Base-by-base conservation (phyloP, 2,888 invertebrate species). In the Leptopterna dolabrata region DNA sequence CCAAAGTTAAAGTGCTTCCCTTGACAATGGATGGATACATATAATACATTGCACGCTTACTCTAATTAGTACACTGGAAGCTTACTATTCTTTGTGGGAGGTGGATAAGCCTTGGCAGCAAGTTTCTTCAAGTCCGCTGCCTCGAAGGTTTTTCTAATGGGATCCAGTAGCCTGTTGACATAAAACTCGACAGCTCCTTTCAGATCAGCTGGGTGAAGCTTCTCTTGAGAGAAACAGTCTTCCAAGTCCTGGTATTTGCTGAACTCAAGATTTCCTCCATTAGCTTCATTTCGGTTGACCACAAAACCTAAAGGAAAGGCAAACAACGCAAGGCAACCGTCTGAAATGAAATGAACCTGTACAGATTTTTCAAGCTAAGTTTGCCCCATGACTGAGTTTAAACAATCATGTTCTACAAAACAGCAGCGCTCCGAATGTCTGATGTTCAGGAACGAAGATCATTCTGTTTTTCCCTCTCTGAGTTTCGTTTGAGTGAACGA, bases 201-300 rank as follows among this genome's bases (percentile, higher is more conserved):
- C 90, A 99, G 93, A 93, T 99, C 99, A 19, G 95, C 98, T 29
- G 99, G 99, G 93, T 99, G 98, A 86, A 99, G 93, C 90, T 95
- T 95, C 91, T 96, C 93, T 88, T 95, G 95, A 0, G 95, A 95
- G 93, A 97, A 99, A 89, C 96, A 95, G 90, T 93, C 92, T 93
- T 99, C 97, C 87, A 99, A 92, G 73, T 95, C 94, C 86, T 95
- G 94, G 93, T 95, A 98, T 16, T 94, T 94, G 0, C 92, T 91
- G 91, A 94, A 98, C 63, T 93, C 93, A 13, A 95, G 90, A 92
- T 96, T 94, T 24, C 99, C 99, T 73, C 99, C 95, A 93, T 96
- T 94, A 90, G 96, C 96, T 71, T 93, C 93, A 71, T 94, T 93
- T 90, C 97, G 93, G 47, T 93, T 92, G 78, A 99, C 93, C 87